Base-by-base conservation (phyloP, 2,113 vertebrate species). In the Macaca mulatta region DNA sequence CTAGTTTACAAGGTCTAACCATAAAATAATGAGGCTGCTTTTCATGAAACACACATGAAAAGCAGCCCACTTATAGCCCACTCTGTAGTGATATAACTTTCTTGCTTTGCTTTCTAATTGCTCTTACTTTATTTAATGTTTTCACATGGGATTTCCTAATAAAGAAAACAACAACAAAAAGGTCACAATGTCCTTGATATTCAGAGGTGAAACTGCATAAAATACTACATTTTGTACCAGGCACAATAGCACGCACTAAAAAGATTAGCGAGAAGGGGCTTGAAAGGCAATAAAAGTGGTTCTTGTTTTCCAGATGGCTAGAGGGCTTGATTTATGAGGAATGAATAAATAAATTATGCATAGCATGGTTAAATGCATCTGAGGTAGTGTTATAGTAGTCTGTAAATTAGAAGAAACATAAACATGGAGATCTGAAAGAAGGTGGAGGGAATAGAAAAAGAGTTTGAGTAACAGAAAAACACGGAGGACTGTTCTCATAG, bases 231-330 rank as follows among this genome's bases (percentile, higher is more conserved):
- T 97, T 96, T 93, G 22, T 96, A 88, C 83, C 45, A 61, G 22
- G 70, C 72, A 96, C 27, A 64, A 81, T 85, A 92, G 69, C 78
- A 83, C 7, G 0, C 75, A 87, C 69, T 91, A 96, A 96, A 94
- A 94, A 93, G n/a, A 96, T 96, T 92, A 95, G 81, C 90, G 97
- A 90, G 81, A 87, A 74, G 40, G 87, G 95, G 32, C 64, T 86
- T 94, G 85, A 95, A 95, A 92, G 81, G 89, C 59, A 95, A 38
- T 94, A 92, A 94, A 95, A 94, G 35, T 85, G 94, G 72, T 94
- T 94, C 89, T 98, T 96, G 57, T 96, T 96, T 98, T 96, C 93
- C 94, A 96, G 85, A 92, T 96, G 90, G 91, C 93, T 96, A 12
- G 61, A 78, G 55, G 43, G 92, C 90, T 93, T 97, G 93, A 95